These are phyloP conservation scores for Nebria salina DNA, from an alignment of 2,888 invertebrate species.

Conservation along the genomic window DNA sequence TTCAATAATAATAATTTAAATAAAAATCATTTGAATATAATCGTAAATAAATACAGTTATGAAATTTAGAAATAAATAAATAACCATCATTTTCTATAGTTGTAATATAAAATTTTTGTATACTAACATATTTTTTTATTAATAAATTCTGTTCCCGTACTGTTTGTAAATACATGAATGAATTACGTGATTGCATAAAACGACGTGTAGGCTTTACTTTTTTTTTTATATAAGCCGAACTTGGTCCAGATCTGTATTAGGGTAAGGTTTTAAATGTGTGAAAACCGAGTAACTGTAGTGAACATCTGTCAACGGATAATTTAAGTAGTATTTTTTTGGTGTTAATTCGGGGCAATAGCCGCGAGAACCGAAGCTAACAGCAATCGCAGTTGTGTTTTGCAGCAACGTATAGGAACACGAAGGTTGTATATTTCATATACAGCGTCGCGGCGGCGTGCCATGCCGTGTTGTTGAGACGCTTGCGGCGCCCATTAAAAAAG, in stretches of 20 bases:
- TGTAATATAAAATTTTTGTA: too few species aligned
- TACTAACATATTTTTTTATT: too few species aligned
- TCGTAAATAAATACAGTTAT: too few species aligned
- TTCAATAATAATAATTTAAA: too few species aligned
- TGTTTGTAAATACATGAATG: too few species aligned
- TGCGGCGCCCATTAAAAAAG: conserved; percentile 8
- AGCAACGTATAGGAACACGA: background rate
- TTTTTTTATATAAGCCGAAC: background rate
- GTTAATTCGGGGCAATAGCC: conserved; percentile 1
- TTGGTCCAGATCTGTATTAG: background rate
- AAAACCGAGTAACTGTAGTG: background rate
- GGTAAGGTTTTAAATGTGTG: conserved; percentile 5
- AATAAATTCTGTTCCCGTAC: too few species aligned
- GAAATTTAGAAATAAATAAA: too few species aligned
- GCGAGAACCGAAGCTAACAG: background rate
- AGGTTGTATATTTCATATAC: background rate
- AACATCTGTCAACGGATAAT: background rate
- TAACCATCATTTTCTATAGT: too few species aligned
- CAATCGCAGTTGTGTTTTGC: background rate
- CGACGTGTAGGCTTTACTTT: too few species aligned
- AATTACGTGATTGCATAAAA: too few species aligned
- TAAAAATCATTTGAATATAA: too few species aligned
- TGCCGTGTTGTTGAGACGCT: background rate
- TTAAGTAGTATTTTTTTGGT: background rate
- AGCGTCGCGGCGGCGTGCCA: background rate